These are phyloP conservation scores for Triplophysa tibetana DNA, from an alignment of 2,113 vertebrate species.

Conservation along the genomic window DNA sequence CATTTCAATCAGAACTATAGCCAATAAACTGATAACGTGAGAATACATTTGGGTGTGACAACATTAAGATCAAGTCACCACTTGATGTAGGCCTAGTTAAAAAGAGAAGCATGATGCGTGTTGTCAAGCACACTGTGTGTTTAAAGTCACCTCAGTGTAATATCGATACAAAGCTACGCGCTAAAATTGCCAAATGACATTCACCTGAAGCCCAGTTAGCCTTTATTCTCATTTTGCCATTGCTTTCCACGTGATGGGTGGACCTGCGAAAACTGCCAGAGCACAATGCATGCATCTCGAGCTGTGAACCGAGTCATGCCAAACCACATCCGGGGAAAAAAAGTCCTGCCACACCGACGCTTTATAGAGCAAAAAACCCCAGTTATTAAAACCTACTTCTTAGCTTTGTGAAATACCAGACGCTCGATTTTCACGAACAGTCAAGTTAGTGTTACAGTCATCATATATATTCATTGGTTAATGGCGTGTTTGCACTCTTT, in stretches of 20 bases:
- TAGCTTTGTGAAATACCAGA: no score
- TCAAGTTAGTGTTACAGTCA: no score
- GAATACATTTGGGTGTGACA: no score
- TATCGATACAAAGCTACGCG: background rate
- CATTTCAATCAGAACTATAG: no score
- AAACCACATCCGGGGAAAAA: constrained; percentile 73
- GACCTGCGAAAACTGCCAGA: constrained; percentile 46
- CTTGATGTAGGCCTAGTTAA: no score
- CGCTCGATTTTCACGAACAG: no score
- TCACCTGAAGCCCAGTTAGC: background rate
- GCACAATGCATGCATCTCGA: constrained; percentile 60
- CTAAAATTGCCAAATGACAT: background rate
- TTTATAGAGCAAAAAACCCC: background rate
- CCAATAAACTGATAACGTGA: no score
- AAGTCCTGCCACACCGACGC: constrained; percentile 18
- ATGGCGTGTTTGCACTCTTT: no score
- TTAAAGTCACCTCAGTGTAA: background rate
- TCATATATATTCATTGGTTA: no score
- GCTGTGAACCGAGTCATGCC: constrained; percentile 55
- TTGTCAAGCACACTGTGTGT: no score
- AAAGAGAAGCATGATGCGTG: no score
- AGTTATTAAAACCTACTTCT: background rate
- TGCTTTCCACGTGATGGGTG: constrained; percentile 36
- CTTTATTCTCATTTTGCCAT: background rate
- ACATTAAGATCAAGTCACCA: no score